Percentiles rank a stretch among this genome's conserved stretches.
Conservation (phyloP, 2,888 invertebrate species). For the Tipula unca region DNA sequence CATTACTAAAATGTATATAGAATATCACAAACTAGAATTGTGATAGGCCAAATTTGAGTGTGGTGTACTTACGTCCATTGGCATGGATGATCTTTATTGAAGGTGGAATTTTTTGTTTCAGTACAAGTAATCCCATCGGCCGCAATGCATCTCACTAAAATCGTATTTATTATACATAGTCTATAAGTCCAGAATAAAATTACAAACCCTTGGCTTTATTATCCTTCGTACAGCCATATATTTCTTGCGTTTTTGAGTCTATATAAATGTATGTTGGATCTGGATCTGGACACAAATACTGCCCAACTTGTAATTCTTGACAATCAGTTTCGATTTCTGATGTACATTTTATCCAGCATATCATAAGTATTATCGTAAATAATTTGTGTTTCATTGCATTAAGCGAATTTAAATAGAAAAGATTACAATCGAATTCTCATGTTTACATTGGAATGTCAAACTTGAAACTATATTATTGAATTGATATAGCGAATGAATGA, state of each 20-base stretch:
- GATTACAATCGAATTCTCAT: not conserved
- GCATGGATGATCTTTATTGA: slow-evolving; percentile 75
- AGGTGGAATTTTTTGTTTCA: slow-evolving; percentile 70
- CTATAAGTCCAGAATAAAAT: slow-evolving; percentile 25
- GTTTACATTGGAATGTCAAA: not conserved
- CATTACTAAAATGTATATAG: slow-evolving; percentile 59
- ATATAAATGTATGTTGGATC: slow-evolving; percentile 68
- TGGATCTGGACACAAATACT: slow-evolving; percentile 76
- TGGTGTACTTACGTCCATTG: slow-evolving; percentile 81
- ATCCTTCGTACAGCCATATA: slow-evolving; percentile 66
- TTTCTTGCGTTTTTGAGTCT: slow-evolving; percentile 83
- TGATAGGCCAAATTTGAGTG: not conserved
- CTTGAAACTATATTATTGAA: no score
- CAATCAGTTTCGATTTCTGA: slow-evolving; percentile 50
- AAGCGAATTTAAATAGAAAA: not conserved
- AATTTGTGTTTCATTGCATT: not conserved
- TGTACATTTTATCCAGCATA: not conserved
- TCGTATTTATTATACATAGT: not conserved
- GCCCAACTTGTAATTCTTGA: slow-evolving; percentile 64
- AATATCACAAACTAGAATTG: slow-evolving; percentile 21
- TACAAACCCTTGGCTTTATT: slow-evolving; percentile 68
- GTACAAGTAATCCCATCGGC: slow-evolving; percentile 75
- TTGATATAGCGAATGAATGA: no score
- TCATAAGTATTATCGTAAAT: not conserved
- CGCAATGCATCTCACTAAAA: slow-evolving; percentile 67